Percentiles rank a stretch among this genome's conserved stretches.
phyloP scores from a whole-genome alignment of 2,888 invertebrate species.

The Hyppa rectilinea region DNA sequence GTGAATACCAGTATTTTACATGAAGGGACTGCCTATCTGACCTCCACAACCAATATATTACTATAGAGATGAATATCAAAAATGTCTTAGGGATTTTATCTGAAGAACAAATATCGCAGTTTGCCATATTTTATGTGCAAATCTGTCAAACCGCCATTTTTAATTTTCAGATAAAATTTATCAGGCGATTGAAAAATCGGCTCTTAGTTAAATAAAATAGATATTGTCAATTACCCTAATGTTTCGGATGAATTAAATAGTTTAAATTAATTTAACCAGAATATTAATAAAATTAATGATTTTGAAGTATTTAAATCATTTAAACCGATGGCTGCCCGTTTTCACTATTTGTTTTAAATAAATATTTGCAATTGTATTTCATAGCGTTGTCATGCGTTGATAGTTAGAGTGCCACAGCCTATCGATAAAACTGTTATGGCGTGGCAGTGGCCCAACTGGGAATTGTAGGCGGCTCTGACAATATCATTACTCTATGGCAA shows the following conservation, averaged over 20 bases:
- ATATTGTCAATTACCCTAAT: background rate
- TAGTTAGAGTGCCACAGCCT: background rate
- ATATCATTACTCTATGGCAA: conserved; percentile 19
- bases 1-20: too few relatives aligned
- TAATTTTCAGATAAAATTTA: too few relatives aligned
- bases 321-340: background rate
- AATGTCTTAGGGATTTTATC: background rate
- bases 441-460: conserved; percentile 13
- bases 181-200: too few relatives aligned
- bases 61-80: background rate
- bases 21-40: too few relatives aligned
- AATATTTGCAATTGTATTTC: conserved; percentile 21
- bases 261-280: background rate
- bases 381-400: conserved; percentile 12
- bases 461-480: background rate
- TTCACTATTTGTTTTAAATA: conserved; percentile 4
- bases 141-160: too few relatives aligned
- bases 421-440: conserved; percentile 14
- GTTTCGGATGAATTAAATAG: background rate
- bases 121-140: too few relatives aligned
- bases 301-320: conserved; percentile 5
- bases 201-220: background rate
- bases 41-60: background rate
- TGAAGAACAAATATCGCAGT: too few relatives aligned
- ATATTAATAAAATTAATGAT: background rate